These are phyloP conservation scores for Cirrhinus mrigala DNA, from an alignment of 2,797 vertebrate genomes.

Conservation along the genomic window DNA sequence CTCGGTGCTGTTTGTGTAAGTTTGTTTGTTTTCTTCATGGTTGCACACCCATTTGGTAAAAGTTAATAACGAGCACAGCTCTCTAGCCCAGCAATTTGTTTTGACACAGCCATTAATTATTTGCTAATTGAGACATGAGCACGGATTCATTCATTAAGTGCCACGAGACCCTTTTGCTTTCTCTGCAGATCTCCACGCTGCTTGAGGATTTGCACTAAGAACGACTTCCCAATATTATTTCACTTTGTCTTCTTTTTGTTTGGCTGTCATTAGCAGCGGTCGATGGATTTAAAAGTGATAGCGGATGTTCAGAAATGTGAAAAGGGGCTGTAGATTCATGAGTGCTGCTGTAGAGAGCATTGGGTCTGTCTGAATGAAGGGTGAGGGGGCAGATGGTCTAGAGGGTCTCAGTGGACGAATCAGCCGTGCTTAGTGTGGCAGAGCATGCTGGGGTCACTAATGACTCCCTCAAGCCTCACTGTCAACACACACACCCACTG, in stretches of 20 bases:
- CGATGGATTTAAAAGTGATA: not conserved
- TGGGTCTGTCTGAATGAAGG: constrained; percentile 43
- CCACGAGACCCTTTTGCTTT: constrained; percentile 61
- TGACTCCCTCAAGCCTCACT: constrained; percentile 46
- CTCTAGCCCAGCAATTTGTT: constrained; percentile 70
- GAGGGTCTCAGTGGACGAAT: constrained; percentile 41
- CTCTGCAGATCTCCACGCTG: constrained; percentile 52
- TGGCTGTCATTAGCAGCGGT: not conserved
- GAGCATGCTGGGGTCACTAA: constrained; percentile 50
- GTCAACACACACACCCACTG: constrained; percentile 34
- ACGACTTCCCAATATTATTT: constrained; percentile 24
- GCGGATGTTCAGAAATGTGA: not conserved
- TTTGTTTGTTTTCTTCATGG: constrained; percentile 58
- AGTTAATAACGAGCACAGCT: constrained; percentile 69
- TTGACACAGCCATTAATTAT: constrained; percentile 72
- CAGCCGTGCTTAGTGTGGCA: constrained; percentile 42
- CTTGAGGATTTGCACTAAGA: constrained; percentile 47
- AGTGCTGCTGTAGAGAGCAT: constrained; percentile 18
- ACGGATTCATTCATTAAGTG: constrained; percentile 67
- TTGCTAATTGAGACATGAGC: constrained; percentile 73
- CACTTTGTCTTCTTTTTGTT: constrained; percentile 14
- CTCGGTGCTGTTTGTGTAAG: constrained; percentile 30
- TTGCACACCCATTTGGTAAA: constrained; percentile 62
- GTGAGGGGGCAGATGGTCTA: constrained; percentile 46
- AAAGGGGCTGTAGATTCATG: not conserved